Percentiles rank a stretch among this genome's conserved stretches.
phyloP scores from a whole-genome alignment of 1,140 invertebrate genomes.

The Anthonomus grandis region DNA sequence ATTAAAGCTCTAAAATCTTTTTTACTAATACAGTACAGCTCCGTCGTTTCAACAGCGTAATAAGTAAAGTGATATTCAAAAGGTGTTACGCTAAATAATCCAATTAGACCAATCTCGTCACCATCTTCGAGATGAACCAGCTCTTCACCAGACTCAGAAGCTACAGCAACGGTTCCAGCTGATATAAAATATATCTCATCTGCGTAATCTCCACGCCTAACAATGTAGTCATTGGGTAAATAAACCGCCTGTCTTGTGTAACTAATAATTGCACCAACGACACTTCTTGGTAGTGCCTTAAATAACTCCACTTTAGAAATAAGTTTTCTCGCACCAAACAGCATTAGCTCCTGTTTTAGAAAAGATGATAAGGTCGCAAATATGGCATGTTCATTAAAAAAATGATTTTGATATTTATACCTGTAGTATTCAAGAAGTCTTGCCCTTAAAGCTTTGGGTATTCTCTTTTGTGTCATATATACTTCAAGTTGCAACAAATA shows the following conservation, averaged over 20 bases:
- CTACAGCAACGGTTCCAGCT: slow-evolving; percentile 51
- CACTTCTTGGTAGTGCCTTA: slow-evolving; percentile 41
- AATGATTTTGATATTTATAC: slow-evolving; percentile 24
- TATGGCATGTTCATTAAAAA: slow-evolving; percentile 28
- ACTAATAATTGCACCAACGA: slow-evolving; percentile 41
- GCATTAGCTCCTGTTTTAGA: slow-evolving; percentile 45
- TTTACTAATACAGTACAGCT: slow-evolving; percentile 21
- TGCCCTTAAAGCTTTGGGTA: slow-evolving; percentile 16
- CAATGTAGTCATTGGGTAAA: slow-evolving; percentile 50
- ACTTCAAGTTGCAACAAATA: slow-evolving; percentile 14
- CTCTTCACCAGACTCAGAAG: slow-evolving; percentile 11
- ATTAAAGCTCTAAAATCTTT: slow-evolving; percentile 16
- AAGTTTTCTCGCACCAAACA: slow-evolving; percentile 46
- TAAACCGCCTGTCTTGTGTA: slow-evolving; percentile 47
- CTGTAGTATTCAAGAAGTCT: slow-evolving; percentile 15
- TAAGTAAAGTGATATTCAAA: slow-evolving; percentile 1
- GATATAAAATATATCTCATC: slow-evolving; percentile 51
- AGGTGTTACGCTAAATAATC: neutral
- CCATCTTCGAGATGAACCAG: slow-evolving; percentile 22
- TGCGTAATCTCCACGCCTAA: slow-evolving; percentile 39
- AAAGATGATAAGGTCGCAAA: slow-evolving; percentile 26
- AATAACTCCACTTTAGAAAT: slow-evolving; percentile 47
- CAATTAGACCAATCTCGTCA: slow-evolving; percentile 22
- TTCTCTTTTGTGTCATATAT: slow-evolving; percentile 18
- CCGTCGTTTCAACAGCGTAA: slow-evolving; percentile 24